Evolutionary conservation across 1,140 invertebrate species (phyloP).

Genomic region (Papilio machaon): DNA sequence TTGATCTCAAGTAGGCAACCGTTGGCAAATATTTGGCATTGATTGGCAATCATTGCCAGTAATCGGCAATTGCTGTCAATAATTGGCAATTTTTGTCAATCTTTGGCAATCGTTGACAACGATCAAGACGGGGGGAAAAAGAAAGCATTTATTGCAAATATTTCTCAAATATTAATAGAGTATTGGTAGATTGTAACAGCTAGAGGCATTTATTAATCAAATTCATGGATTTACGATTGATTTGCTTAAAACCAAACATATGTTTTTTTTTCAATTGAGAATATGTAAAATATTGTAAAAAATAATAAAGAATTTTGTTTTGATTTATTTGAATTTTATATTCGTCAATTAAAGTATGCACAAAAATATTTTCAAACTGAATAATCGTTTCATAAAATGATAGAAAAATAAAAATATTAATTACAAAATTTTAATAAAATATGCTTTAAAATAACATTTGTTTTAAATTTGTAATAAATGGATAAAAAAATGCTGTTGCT

Average conservation of each 20-base stretch:
- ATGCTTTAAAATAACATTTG: neutral
- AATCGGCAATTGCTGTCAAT: neutral
- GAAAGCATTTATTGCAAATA: neutral
- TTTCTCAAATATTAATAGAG: neutral
- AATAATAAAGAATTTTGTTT: neutral
- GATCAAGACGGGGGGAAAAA: neutral
- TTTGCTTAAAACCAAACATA: neutral
- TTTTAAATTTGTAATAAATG: no score
- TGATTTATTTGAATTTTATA: neutral
- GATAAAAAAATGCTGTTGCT: no score
- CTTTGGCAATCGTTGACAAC: neutral
- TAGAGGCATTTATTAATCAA: neutral
- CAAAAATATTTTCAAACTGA: no score
- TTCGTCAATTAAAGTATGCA: neutral
- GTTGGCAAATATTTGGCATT: neutral
- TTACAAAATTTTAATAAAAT: neutral
- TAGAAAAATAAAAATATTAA: neutral
- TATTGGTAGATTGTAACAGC: neutral
- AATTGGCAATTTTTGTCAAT: neutral
- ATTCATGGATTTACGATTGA: neutral
- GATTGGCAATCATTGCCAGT: neutral
- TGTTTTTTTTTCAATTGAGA: neutral
- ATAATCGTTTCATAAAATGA: neutral
- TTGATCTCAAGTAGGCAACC: conserved; percentile 74
- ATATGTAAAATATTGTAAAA: neutral